Conservation (phyloP, 2,113 vertebrate genomes). For the Cygnus buccinator region DNA sequence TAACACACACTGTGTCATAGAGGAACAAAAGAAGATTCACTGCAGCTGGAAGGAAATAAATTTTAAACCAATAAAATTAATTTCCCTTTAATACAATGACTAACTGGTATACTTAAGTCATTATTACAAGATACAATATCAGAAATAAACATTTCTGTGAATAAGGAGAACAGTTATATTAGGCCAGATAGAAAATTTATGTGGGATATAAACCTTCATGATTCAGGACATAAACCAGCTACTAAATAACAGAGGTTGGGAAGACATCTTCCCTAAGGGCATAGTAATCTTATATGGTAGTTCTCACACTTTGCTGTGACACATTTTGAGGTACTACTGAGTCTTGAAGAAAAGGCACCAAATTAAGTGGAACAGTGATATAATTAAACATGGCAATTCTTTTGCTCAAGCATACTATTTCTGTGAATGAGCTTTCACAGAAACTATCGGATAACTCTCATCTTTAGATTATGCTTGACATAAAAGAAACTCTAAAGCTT, state of each 20-base stretch:
- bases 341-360: neutral
- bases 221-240: slow-evolving; percentile 20
- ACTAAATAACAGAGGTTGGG: slow-evolving; percentile 21
- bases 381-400: neutral
- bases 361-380: neutral
- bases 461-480: neutral
- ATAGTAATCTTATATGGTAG: neutral
- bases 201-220: neutral
- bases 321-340: neutral
- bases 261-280: neutral
- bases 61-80: neutral
- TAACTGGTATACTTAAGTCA: neutral
- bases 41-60: slow-evolving; percentile 23
- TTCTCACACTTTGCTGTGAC: neutral
- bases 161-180: slow-evolving; percentile 35
- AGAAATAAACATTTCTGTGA: slow-evolving; percentile 42
- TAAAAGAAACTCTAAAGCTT: neutral
- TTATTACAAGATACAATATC: slow-evolving; percentile 4
- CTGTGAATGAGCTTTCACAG: neutral
- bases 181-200: slow-evolving; percentile 20
- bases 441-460: neutral
- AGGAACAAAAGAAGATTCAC: neutral
- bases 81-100: neutral
- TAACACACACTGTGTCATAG: neutral
- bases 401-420: neutral